Percentiles rank a stretch among this genome's conserved stretches.
These are phyloP conservation scores for Procambarus clarkii DNA, from an alignment of 1,140 invertebrate genomes.

Conservation along the genomic window DNA sequence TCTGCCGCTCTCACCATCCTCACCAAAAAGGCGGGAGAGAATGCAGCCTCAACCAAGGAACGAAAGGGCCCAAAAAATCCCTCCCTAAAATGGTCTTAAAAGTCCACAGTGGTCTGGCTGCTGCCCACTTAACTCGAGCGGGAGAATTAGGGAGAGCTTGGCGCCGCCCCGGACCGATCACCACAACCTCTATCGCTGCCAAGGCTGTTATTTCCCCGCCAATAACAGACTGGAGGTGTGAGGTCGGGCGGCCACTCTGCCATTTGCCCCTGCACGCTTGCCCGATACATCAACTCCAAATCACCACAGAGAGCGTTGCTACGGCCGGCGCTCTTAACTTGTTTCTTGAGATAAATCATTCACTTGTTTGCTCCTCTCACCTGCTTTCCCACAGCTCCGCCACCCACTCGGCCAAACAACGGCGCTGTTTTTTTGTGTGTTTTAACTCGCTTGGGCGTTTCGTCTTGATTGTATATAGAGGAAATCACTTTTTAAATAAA, in stretches of 20 bases:
- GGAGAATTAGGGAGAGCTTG: slow-evolving; percentile 25
- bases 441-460: background rate
- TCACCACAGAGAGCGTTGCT: slow-evolving; percentile 28
- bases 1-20: too few relatives aligned
- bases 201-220: slow-evolving; percentile 52
- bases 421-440: background rate
- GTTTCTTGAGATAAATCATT: slow-evolving; percentile 53
- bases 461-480: background rate
- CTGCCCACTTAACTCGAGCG: slow-evolving; percentile 46
- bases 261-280: slow-evolving; percentile 50
- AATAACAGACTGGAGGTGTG: slow-evolving; percentile 57
- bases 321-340: slow-evolving; percentile 36
- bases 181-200: slow-evolving; percentile 35
- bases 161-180: slow-evolving; percentile 44
- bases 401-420: background rate
- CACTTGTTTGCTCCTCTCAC: slow-evolving; percentile 52
- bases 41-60: background rate
- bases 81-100: slow-evolving; percentile 26
- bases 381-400: slow-evolving; percentile 12
- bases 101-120: slow-evolving; percentile 47
- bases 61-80: background rate
- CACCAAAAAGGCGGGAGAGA: too few relatives aligned
- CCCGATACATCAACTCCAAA: slow-evolving; percentile 47
- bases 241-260: slow-evolving; percentile 43
- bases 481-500: background rate